Conservation (phyloP, 2,797 vertebrate genomes). For the Masticophis lateralis region DNA sequence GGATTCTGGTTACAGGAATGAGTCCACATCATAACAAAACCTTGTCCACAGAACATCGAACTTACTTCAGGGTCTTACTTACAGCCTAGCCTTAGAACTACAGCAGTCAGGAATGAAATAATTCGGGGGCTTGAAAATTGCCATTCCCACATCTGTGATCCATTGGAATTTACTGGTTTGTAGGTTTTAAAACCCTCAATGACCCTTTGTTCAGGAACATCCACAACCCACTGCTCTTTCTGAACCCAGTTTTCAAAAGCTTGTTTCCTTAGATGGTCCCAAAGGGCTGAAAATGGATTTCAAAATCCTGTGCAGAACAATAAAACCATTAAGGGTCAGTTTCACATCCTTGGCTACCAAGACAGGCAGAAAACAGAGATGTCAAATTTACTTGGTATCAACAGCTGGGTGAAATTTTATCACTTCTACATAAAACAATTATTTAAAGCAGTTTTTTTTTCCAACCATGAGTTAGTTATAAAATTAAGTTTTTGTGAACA, state of each 20-base stretch:
- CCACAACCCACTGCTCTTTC: background rate
- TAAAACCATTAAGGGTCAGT: background rate
- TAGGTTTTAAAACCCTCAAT: background rate
- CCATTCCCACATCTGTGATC: background rate
- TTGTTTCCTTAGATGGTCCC: background rate
- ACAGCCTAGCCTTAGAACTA: background rate
- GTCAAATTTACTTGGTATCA: background rate
- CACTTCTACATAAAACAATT: background rate
- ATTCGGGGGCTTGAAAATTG: background rate
- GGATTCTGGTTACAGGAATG: background rate
- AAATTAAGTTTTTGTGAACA: background rate
- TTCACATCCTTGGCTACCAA: background rate
- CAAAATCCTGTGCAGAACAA: background rate
- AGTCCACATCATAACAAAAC: conserved; percentile 30
- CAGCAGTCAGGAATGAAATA: accelerated
- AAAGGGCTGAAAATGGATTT: background rate
- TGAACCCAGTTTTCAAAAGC: background rate
- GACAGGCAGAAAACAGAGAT: background rate
- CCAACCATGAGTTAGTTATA: background rate
- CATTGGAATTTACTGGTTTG: background rate
- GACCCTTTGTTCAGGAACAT: background rate
- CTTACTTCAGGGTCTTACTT: background rate
- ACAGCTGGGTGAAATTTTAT: background rate
- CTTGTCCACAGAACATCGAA: conserved; percentile 13
- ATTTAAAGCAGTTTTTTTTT: background rate